Conservation (phyloP, 2,113 vertebrate species). For the Petrocephalus zakoni region DNA sequence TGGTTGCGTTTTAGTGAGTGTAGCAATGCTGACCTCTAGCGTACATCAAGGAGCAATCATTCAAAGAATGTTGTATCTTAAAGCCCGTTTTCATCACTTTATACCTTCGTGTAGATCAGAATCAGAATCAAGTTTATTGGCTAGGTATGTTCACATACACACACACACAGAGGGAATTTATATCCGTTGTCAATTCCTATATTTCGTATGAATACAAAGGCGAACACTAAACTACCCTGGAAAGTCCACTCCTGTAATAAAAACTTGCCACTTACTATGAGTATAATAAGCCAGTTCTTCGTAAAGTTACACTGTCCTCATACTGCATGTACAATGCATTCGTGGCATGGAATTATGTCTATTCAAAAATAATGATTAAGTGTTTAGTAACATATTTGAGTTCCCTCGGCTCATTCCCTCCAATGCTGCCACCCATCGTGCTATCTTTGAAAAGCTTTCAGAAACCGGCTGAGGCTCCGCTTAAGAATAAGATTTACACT, state of each 20-base stretch:
- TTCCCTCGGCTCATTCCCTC: background rate
- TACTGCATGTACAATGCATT: background rate
- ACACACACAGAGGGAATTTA: too few species aligned
- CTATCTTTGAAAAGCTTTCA: background rate
- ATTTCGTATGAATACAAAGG: background rate
- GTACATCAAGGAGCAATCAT: background rate
- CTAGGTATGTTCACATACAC: background rate
- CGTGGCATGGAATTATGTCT: background rate
- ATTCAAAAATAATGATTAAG: background rate
- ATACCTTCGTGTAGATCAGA: background rate
- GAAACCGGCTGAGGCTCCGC: background rate
- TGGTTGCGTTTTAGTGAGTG: background rate
- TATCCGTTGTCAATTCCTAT: background rate
- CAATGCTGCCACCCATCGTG: background rate
- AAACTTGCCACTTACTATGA: background rate
- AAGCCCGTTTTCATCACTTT: background rate
- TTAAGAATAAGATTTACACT: background rate
- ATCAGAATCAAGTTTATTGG: background rate
- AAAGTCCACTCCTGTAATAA: background rate
- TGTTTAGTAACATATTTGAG: background rate
- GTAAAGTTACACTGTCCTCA: background rate
- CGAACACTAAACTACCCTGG: background rate
- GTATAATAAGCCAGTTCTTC: background rate
- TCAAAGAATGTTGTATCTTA: background rate
- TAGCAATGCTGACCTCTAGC: constrained; percentile 21